These are phyloP conservation scores for Mohoua ochrocephala DNA, from an alignment of 2,113 vertebrate genomes.

Conservation along the genomic window DNA sequence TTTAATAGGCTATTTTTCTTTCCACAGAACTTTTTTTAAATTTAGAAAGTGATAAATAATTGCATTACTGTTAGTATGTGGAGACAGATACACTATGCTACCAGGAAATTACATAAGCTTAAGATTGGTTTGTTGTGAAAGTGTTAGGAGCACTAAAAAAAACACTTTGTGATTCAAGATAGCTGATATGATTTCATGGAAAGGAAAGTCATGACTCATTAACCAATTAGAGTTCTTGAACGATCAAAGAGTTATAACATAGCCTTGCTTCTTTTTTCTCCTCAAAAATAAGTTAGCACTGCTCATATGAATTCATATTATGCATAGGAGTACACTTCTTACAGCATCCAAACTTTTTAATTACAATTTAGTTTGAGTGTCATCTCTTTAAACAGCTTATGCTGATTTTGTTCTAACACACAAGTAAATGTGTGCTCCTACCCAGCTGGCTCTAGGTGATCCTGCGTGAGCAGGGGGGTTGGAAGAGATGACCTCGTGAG, in stretches of 20 bases:
- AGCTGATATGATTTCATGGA: slow-evolving; percentile 6
- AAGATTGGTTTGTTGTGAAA: neutral
- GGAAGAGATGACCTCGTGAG: neutral
- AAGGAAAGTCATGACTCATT: slow-evolving; percentile 22
- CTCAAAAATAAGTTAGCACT: neutral
- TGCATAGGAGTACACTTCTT: neutral
- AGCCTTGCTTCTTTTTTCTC: neutral
- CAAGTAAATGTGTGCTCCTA: neutral
- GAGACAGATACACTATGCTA: neutral
- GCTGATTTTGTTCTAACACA: neutral
- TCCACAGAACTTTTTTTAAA: neutral
- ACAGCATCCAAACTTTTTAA: neutral
- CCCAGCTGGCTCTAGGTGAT: neutral
- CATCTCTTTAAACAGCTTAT: neutral
- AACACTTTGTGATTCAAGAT: slow-evolving; percentile 25
- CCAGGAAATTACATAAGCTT: slow-evolving; percentile 38
- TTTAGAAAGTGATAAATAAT: neutral
- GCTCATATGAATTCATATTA: neutral
- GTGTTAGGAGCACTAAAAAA: neutral
- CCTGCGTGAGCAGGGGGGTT: neutral
- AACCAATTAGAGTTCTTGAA: neutral
- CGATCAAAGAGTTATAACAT: neutral
- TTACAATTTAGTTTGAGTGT: neutral
- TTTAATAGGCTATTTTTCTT: neutral
- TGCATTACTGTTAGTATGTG: neutral